phyloP scores from a whole-genome alignment of 2,888 invertebrate genomes.

The Entomobrya proxima region DNA sequence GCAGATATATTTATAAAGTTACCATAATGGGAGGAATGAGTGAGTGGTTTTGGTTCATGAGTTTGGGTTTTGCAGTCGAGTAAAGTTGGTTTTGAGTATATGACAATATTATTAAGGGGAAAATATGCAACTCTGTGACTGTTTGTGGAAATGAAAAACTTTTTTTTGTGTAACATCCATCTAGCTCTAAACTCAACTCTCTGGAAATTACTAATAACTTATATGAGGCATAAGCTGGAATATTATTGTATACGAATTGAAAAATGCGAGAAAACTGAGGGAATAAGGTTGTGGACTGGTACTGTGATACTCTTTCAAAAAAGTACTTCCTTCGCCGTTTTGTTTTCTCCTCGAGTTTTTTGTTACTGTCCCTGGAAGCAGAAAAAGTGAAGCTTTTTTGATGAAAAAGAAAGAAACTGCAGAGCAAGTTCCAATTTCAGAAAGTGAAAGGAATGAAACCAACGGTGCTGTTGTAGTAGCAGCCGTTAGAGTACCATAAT shows the following conservation, averaged over 20 bases:
- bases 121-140: conserved; percentile 25
- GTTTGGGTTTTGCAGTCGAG: not conserved
- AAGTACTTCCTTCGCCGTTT: not conserved
- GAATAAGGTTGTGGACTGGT: no score
- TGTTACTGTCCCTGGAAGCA: conserved; percentile 1
- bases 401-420: conserved; percentile 20
- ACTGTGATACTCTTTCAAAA: no score
- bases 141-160: conserved; percentile 12
- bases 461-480: not conserved
- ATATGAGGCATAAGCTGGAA: conserved; percentile 23
- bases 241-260: no score
- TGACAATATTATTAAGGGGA: conserved; percentile 16
- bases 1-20: no score
- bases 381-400: conserved; percentile 35
- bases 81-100: not conserved
- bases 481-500: not conserved
- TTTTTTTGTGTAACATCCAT: not conserved
- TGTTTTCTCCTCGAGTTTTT: conserved; percentile 1
- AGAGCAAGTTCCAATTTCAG: conserved; percentile 23
- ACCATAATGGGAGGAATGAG: conserved; percentile 30
- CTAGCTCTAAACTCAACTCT: not conserved
- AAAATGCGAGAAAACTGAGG: no score
- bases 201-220: conserved; percentile 32
- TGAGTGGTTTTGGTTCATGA: conserved; percentile 14
- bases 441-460: not conserved